Conservation (phyloP, 2,888 invertebrate genomes). For the Folsomia candida region DNA sequence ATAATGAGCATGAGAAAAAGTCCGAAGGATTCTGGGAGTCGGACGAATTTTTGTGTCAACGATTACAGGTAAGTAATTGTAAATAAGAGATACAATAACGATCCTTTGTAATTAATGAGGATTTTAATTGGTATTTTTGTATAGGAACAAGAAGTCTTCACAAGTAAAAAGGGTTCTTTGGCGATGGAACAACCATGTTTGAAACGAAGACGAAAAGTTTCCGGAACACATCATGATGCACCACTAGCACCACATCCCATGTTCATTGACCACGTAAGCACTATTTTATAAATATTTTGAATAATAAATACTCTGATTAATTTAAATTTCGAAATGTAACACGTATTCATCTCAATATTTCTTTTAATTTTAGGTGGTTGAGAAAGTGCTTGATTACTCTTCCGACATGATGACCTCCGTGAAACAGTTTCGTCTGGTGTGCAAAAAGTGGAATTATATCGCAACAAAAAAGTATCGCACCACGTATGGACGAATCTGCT, state of each 20-base stretch:
- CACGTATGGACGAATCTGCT: slow-evolving; percentile 15
- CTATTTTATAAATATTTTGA: not conserved
- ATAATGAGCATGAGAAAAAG: not conserved
- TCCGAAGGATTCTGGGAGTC: not conserved
- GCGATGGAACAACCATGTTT: not conserved
- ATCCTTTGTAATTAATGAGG: not conserved
- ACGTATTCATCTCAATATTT: not conserved
- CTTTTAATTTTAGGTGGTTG: slow-evolving; percentile 19
- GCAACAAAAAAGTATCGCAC: slow-evolving; percentile 23
- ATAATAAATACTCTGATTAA: not conserved
- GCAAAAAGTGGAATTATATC: slow-evolving; percentile 17
- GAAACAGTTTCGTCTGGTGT: slow-evolving; percentile 23
- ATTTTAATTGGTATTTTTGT: not conserved
- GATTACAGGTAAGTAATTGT: not conserved
- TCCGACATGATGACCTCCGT: slow-evolving; percentile 10
- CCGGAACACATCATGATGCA: too few relatives aligned
- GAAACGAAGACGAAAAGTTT: not conserved
- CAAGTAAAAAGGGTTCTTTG: too few relatives aligned
- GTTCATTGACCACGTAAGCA: slow-evolving; percentile 26
- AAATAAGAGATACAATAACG: not conserved
- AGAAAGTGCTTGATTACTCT: slow-evolving; percentile 14
- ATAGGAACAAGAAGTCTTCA: too few relatives aligned
- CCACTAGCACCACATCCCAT: slow-evolving; percentile 20
- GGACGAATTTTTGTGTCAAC: not conserved
- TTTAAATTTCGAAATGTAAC: not conserved